Base-by-base conservation (phyloP, 2,797 vertebrate genomes). In the Valencia hispanica region DNA sequence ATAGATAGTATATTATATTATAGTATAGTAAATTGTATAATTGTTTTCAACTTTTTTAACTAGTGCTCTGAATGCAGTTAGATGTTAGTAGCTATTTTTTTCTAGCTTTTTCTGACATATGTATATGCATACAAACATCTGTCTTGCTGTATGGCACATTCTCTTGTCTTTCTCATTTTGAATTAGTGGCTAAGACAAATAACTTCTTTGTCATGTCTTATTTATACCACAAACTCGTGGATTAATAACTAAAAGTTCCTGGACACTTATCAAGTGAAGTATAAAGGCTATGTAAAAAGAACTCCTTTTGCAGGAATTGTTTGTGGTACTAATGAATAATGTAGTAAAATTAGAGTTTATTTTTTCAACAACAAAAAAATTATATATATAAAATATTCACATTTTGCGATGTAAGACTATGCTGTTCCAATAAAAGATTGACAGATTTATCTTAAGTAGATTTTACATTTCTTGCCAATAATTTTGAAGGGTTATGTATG, bases 401-500 rank as follows among this genome's bases (percentile, higher is more conserved):
- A n/a, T n/a, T n/a, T n/a, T n/a, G n/a, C n/a, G n/a, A n/a, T 18
- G 32, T 5, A 4, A 25, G 5, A 34, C 32, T 11, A 25, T 39
- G 34, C 20, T 25, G 18, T 34, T 65, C 10, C 32, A 34, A 18
- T 61, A 34, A 61, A 61, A 34, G 27, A 18, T 32, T 65, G 6
- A 34, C 22, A 36, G 34, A 25, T 39, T 65, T 39, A 39, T 65
- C 34, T 2, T 39, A 39, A 65, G 34, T 11, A 39, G 20, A 65
- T 36, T 65, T 22, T 65, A 22, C 34, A 39, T 65, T 6, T 22
- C 20, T 65, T 65, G 34, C 34, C 34, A 65, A 65, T 65, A 39
- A 65, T 39, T 65, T 34, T 25, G 61, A 39, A 43, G 36, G 12
- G 39, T 68, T 65, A 80, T 48, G 32, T 72, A 57, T 72, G 74